Evolutionary conservation across 2,113 vertebrate genomes (phyloP).

Genomic region (Chunga burmeisteri): DNA sequence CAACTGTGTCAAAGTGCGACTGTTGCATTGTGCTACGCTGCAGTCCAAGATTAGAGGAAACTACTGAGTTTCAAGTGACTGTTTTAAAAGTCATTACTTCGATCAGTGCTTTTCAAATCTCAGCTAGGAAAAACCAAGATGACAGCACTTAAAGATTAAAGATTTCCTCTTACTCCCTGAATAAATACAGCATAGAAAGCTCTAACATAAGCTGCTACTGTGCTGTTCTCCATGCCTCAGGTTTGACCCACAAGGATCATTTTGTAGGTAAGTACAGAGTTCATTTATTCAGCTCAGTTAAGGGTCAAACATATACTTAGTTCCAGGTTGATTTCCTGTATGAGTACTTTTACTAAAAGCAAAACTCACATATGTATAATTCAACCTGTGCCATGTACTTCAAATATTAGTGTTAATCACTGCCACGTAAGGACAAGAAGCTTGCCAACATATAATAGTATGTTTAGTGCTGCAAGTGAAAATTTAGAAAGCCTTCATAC

Average conservation of each 20-base stretch:
- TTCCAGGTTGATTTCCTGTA: background rate
- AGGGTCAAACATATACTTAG: background rate
- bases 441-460: background rate
- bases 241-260: background rate
- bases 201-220: background rate
- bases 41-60: background rate
- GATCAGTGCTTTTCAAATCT: background rate
- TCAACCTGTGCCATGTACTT: background rate
- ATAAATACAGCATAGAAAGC: background rate
- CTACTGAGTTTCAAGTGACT: background rate
- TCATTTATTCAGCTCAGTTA: background rate
- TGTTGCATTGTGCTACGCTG: background rate
- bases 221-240: background rate
- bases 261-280: background rate
- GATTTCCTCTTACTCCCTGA: background rate
- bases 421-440: background rate
- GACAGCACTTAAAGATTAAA: background rate
- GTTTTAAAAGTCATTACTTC: background rate
- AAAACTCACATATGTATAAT: background rate
- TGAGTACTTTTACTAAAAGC: background rate
- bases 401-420: background rate
- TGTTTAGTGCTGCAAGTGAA: background rate
- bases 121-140: background rate
- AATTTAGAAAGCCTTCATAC: background rate
- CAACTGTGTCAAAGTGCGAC: rapidly evolving